Percentiles rank a stretch among this genome's conserved stretches.
phyloP scores from a whole-genome alignment of 2,888 invertebrate species.

The Hesperia comma region DNA sequence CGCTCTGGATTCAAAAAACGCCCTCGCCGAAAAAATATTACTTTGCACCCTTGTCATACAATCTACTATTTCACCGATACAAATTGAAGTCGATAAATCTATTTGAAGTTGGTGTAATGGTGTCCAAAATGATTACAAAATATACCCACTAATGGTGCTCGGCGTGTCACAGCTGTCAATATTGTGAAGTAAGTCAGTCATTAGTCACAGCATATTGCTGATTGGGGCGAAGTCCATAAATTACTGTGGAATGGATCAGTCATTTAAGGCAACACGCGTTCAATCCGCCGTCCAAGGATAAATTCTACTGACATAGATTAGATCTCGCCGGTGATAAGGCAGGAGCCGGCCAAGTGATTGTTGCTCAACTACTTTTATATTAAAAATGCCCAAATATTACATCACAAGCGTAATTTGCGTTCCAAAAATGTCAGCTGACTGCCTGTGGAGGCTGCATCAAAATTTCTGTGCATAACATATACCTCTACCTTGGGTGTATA shows the following conservation, averaged over 20 bases:
- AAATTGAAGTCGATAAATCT: neutral
- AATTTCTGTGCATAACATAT: neutral
- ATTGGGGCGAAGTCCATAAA: slow-evolving; percentile 28
- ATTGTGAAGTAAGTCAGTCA: slow-evolving; percentile 10
- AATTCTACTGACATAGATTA: slow-evolving; percentile 29
- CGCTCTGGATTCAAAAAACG: too few species aligned
- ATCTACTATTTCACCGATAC: too few species aligned
- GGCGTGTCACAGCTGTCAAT: slow-evolving; percentile 14
- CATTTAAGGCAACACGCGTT: slow-evolving; percentile 16
- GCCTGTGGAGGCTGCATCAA: slow-evolving; percentile 9
- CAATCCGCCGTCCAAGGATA: slow-evolving; percentile 17
- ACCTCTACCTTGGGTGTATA: slow-evolving; percentile 1
- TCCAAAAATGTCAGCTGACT: slow-evolving; percentile 21
- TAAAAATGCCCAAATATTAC: slow-evolving; percentile 13
- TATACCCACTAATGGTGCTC: slow-evolving; percentile 13
- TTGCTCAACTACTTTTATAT: slow-evolving; percentile 20
- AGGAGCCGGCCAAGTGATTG: slow-evolving; percentile 16
- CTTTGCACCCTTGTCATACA: too few species aligned
- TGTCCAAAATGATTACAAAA: slow-evolving; percentile 26
- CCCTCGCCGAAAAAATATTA: too few species aligned
- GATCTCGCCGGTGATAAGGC: slow-evolving; percentile 3
- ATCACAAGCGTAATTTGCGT: slow-evolving; percentile 10
- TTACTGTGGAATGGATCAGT: slow-evolving; percentile 17
- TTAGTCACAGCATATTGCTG: slow-evolving; percentile 10
- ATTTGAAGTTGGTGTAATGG: neutral